Percentiles rank a stretch among this genome's conserved stretches.
phyloP scores from a whole-genome alignment of 2,113 vertebrate genomes.

The Spermophilus dauricus region DNA sequence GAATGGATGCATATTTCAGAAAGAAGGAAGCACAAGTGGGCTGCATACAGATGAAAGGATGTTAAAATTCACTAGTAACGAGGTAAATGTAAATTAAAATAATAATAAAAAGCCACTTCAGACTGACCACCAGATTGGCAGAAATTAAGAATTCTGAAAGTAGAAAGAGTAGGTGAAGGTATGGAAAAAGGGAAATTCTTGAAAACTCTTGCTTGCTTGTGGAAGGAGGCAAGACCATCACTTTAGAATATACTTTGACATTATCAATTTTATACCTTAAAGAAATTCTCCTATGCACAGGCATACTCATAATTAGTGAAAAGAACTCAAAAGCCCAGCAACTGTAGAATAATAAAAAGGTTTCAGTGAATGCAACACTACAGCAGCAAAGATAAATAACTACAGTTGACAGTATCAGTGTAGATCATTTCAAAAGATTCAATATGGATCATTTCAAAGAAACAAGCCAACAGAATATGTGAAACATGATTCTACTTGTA shows the following conservation, averaged over 20 bases:
- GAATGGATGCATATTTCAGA: background rate
- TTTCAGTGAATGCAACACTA: background rate
- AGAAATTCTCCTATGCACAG: background rate
- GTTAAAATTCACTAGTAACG: background rate
- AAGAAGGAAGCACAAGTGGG: background rate
- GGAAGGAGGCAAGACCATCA: background rate
- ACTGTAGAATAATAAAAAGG: background rate
- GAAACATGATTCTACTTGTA: slow-evolving; percentile 17
- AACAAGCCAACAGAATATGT: background rate
- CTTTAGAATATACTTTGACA: background rate
- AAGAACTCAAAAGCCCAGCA: background rate
- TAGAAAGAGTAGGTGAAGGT: background rate
- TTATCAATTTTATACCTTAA: background rate
- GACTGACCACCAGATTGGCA: background rate
- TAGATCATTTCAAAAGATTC: slow-evolving; percentile 28
- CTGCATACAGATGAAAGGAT: slow-evolving; percentile 8
- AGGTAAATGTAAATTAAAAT: background rate
- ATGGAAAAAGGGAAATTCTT: background rate
- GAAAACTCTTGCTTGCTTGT: background rate
- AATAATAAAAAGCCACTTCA: slow-evolving; percentile 1
- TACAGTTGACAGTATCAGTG: background rate
- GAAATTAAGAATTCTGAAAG: slow-evolving; percentile 37
- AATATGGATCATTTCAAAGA: background rate
- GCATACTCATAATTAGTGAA: background rate
- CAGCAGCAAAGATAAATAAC: background rate